A percentile compares a stretch with the other conserved stretches of the same genome.
Evolutionary conservation across 2,888 invertebrate species (phyloP).

Genomic region (Smittia sp.): DNA sequence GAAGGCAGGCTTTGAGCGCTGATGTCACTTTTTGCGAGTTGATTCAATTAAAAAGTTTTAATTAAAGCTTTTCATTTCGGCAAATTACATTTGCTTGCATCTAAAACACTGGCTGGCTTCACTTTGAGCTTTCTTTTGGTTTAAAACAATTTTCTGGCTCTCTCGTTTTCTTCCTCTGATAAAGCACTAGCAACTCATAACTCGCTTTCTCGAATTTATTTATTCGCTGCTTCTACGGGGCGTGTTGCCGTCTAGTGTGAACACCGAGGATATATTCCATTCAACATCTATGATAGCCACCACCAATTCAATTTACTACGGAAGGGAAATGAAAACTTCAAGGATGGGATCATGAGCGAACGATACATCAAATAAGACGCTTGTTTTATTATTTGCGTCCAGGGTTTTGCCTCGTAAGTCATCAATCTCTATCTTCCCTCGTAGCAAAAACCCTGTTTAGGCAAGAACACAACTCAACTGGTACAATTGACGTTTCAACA

Average conservation of each 20-base stretch:
- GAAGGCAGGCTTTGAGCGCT: constrained; percentile 29
- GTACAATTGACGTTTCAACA: constrained; percentile 1
- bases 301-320: background rate
- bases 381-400: background rate
- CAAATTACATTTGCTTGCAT: background rate
- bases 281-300: constrained; percentile 8
- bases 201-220: background rate
- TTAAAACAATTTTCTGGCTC: background rate
- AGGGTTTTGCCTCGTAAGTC: background rate
- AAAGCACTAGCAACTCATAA: background rate
- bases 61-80: constrained; percentile 32
- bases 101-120: background rate
- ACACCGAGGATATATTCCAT: background rate
- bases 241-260: background rate
- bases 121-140: constrained; percentile 2
- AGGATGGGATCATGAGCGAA: background rate
- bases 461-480: background rate
- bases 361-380: background rate
- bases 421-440: background rate
- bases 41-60: constrained; percentile 13
- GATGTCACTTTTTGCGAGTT: constrained; percentile 26
- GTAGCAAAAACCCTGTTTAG: background rate
- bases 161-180: background rate
- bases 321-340: background rate
- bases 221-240: background rate